Percentiles rank a stretch among this genome's conserved stretches.
phyloP scores from a whole-genome alignment of 2,888 invertebrate genomes.

The Dysmachus trigonus region DNA sequence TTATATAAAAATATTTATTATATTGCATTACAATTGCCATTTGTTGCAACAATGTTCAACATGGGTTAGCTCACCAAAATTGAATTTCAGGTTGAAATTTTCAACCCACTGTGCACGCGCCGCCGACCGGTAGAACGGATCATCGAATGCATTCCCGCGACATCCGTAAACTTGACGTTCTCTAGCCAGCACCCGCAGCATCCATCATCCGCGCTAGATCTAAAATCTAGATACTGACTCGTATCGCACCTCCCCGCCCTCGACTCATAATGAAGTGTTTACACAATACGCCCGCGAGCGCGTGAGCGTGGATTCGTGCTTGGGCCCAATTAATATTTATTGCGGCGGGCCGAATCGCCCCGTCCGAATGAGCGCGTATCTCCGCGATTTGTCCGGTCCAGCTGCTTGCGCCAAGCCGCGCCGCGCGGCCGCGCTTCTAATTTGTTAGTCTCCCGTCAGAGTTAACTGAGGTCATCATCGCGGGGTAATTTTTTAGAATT shows the following conservation, averaged over 20 bases:
- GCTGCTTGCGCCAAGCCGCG: not conserved
- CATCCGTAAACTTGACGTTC: not conserved
- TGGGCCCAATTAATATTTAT: constrained; percentile 35
- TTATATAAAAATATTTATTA: too few relatives aligned
- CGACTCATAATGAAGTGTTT: constrained; percentile 16
- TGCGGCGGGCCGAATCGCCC: not conserved
- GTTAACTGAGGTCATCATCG: not conserved
- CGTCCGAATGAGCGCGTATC: not conserved
- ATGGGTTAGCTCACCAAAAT: too few relatives aligned
- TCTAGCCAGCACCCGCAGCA: not conserved
- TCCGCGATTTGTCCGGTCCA: not conserved
- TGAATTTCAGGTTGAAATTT: too few relatives aligned
- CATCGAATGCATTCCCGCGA: not conserved
- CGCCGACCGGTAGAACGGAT: not conserved
- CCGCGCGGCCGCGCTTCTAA: not conserved
- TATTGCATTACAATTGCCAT: too few relatives aligned
- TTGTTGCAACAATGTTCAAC: too few relatives aligned
- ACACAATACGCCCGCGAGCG: constrained; percentile 13
- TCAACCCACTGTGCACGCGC: too few relatives aligned
- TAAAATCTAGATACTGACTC: not conserved
- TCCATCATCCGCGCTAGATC: not conserved
- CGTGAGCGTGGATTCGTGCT: constrained; percentile 23
- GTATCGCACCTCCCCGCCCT: not conserved
- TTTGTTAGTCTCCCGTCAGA: not conserved
- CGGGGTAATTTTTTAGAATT: not conserved